Conservation (phyloP, 2,888 invertebrate genomes). For the Agrenia bidenticulata region DNA sequence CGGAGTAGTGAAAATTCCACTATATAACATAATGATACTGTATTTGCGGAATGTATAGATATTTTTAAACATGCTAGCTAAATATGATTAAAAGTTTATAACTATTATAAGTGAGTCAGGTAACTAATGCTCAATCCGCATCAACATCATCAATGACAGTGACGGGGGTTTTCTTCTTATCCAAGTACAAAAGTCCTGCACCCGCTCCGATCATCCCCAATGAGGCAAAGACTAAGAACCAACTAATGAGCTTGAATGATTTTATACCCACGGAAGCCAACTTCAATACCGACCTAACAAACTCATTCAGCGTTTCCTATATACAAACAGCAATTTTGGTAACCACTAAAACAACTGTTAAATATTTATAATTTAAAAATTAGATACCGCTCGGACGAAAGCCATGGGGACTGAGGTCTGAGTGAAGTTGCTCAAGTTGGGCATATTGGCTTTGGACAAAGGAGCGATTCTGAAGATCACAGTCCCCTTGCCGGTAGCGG, state of each 20-base stretch:
- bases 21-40: no score
- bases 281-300: conserved; percentile 31
- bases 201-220: conserved; percentile 35
- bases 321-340: neutral
- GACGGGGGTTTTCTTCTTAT: conserved; percentile 27
- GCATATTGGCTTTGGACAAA: conserved; percentile 25
- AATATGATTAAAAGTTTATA: neutral
- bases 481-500: conserved; percentile 30
- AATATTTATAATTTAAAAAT: no score
- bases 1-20: no score
- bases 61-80: neutral
- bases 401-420: conserved; percentile 38
- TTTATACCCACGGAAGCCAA: conserved; percentile 35
- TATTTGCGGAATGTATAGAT: no score
- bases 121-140: neutral
- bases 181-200: conserved; percentile 27
- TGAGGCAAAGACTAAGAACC: conserved; percentile 25
- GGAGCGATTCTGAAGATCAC: conserved; percentile 31
- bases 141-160: conserved; percentile 17
- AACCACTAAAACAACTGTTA: no score
- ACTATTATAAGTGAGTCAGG: neutral
- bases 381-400: conserved; percentile 30
- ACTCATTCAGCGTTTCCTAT: conserved; percentile 26
- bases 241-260: conserved; percentile 20
- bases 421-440: conserved; percentile 35